A percentile compares a stretch with the other conserved stretches of the same genome.
Conservation (phyloP, 2,888 invertebrate species). For the Petrophora chlorosata region DNA sequence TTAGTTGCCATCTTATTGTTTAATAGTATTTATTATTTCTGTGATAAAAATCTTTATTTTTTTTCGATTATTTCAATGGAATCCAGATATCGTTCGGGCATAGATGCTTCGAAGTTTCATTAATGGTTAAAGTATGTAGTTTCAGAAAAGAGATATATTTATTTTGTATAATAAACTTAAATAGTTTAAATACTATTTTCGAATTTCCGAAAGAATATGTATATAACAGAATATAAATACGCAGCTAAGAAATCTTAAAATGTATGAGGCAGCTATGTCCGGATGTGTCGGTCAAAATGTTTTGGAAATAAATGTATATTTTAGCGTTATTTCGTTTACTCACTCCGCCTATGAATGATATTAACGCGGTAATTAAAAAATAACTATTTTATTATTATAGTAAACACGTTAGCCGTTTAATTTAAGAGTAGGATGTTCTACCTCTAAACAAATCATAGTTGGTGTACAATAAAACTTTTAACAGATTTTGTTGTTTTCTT, state of each 20-base stretch:
- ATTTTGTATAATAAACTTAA: constrained; percentile 30
- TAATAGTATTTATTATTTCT: constrained; percentile 79
- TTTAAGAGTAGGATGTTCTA: constrained; percentile 82
- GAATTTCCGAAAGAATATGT: constrained; percentile 11
- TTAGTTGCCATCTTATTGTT: constrained; percentile 73
- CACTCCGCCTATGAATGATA: constrained; percentile 78
- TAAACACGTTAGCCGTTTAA: constrained; percentile 76
- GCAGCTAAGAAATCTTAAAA: constrained; percentile 24
- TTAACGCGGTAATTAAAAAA: constrained; percentile 67
- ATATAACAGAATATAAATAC: constrained; percentile 16
- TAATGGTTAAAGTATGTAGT: constrained; percentile 12
- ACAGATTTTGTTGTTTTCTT: constrained; percentile 60
- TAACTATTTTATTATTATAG: constrained; percentile 68
- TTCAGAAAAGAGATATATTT: constrained; percentile 30
- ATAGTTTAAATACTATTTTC: constrained; percentile 2
- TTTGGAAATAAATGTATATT: constrained; percentile 32
- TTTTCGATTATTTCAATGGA: constrained; percentile 42
- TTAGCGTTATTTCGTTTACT: constrained; percentile 58
- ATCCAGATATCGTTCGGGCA: constrained; percentile 26
- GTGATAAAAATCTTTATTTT: constrained; percentile 69
- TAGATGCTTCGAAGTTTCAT: constrained; percentile 26
- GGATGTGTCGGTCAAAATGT: constrained; percentile 21
- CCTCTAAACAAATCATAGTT: constrained; percentile 82
- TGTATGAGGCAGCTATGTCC: constrained; percentile 38
- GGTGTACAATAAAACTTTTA: constrained; percentile 83